Evolutionary conservation across 2,888 invertebrate genomes (phyloP), one percentile per base, ranked within the genome.

Genomic region (Campoplex capitator): DNA sequence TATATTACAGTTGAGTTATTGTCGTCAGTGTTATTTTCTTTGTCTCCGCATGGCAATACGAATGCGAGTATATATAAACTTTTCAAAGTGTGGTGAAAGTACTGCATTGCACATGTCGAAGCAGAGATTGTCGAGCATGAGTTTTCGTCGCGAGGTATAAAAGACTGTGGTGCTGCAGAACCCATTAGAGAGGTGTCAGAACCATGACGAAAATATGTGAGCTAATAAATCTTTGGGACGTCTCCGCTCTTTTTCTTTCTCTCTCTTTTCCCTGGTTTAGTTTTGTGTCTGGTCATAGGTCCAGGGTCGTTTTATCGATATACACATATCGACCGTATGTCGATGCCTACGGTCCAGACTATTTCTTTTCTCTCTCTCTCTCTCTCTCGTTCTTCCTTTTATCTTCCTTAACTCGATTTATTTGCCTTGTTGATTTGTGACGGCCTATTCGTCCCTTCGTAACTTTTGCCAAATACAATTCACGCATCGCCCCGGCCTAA

Each of bases 141-240:
- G 75, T 78, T 84, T 87, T 82, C 79, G 73, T 81, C 74, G 78
- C 84, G 38, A 71, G 76, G 79, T 65, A 71, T 81, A 74, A 82
- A 80, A 68, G 74, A 74, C 70, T 70, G 84, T 48, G 79, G 73
- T 80, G 73, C 77, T 28, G 84, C 73, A 77, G 74, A 84, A 81
- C 80, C 79, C 85, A 87, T 87, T 87, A 83, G 87, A 87, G 82
- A 85, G 82, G 83, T 85, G 87, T 87, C 87, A 87, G 83, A 85
- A 84, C 51, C 85, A 77, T 88, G 88, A 88, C 88, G 88, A 88
- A 88, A 88, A 88, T 88, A 88, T 88, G 87, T 81, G 85, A 83
- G 87, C 87, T 67, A 87, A 88, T 88, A 88, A 88, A 88, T 88
- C 88, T 86, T 54, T 28, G 54, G 32, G 78, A 79, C 74, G 54